Percentiles rank a stretch among this genome's conserved stretches.
These are phyloP conservation scores for Vulpes lagopus DNA, from an alignment of 2,113 vertebrate genomes.

Conservation along the genomic window DNA sequence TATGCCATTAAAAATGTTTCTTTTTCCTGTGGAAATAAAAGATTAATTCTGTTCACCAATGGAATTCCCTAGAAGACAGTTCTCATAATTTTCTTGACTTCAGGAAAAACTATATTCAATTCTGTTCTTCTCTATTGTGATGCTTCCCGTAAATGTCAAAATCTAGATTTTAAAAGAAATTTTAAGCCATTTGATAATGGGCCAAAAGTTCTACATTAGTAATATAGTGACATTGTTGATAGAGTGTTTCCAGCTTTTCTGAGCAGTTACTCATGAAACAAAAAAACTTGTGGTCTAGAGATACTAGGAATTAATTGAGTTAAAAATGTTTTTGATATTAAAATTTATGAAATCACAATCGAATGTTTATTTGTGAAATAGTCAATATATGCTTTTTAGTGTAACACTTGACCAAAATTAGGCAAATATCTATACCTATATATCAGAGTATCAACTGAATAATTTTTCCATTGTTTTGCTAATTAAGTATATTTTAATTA, in stretches of 20 bases:
- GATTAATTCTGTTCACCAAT: constrained; percentile 16
- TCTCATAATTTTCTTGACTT: constrained; percentile 67
- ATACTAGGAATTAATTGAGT: background rate
- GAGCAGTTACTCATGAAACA: constrained; percentile 2
- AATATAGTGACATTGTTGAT: background rate
- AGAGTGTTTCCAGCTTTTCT: constrained; percentile 26
- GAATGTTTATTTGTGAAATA: constrained; percentile 51
- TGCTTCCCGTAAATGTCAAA: background rate
- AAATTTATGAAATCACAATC: background rate
- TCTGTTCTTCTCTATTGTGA: background rate
- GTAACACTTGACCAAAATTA: background rate
- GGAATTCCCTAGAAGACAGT: constrained; percentile 37
- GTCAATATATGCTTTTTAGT: background rate
- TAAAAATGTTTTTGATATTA: background rate
- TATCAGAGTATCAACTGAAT: background rate
- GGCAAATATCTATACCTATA: background rate
- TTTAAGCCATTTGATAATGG: constrained; percentile 53
- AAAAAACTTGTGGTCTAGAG: background rate
- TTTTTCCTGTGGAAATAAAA: constrained; percentile 39
- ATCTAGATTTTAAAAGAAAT: background rate
- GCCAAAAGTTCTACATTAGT: constrained; percentile 38
- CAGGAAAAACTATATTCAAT: background rate
- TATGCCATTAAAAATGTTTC: constrained; percentile 48
- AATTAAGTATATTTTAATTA: constrained; percentile 50
- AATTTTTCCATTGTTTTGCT: constrained; percentile 10